Percentiles rank a stretch among this genome's conserved stretches.
Conservation (phyloP, 2,888 invertebrate species). For the Cerceris rybyensis region DNA sequence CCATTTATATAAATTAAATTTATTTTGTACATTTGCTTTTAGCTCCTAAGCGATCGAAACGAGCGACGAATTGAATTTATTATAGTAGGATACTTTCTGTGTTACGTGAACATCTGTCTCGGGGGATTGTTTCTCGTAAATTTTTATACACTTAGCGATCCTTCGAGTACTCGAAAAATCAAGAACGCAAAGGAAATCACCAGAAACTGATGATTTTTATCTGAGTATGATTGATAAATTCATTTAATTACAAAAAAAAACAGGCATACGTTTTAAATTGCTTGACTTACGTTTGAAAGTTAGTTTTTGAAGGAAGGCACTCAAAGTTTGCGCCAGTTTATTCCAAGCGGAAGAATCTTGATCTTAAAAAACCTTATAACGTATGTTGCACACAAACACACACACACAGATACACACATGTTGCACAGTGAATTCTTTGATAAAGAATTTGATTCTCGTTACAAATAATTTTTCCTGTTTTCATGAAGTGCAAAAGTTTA, state of each 20-base stretch:
- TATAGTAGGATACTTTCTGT: constrained; percentile 25
- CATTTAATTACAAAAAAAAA: neutral
- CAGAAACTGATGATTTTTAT: neutral
- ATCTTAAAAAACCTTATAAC: constrained; percentile 5
- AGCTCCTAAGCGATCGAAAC: constrained; percentile 43
- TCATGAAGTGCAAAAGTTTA: constrained; percentile 38
- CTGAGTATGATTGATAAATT: neutral
- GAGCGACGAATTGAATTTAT: constrained; percentile 33
- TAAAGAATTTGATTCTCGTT: constrained; percentile 31
- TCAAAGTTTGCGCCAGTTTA: neutral
- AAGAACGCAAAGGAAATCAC: neutral
- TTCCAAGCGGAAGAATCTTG: constrained; percentile 10
- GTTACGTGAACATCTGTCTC: constrained; percentile 16
- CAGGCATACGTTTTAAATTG: neutral
- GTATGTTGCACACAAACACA: constrained; percentile 17
- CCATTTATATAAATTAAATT: constrained; percentile 42
- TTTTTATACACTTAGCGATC: constrained; percentile 24
- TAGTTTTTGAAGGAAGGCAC: constrained; percentile 3
- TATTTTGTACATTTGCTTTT: constrained; percentile 49
- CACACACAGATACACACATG: neutral
- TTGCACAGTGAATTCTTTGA: neutral
- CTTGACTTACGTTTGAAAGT: constrained; percentile 10
- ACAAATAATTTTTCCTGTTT: constrained; percentile 18
- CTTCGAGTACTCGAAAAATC: constrained; percentile 11
- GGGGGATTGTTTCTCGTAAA: constrained; percentile 17